Percentiles rank a stretch among this genome's conserved stretches.
Evolutionary conservation across 2,888 invertebrate species (phyloP).

Genomic region (Lumbricus terrestris): DNA sequence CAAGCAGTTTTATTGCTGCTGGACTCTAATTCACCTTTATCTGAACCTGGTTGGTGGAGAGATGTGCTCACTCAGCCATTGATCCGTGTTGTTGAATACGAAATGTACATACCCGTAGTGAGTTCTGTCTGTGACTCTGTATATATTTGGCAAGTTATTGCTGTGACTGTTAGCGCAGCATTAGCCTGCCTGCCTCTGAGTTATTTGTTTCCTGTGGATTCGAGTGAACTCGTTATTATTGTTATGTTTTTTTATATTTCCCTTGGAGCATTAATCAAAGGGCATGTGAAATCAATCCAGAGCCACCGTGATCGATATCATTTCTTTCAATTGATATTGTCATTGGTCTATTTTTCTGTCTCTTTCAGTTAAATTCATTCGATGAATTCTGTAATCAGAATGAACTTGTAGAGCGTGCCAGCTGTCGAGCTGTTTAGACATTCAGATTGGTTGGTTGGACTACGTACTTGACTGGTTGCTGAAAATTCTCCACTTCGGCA

Average conservation of each 20-base stretch:
- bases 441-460: background rate
- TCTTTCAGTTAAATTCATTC: background rate
- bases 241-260: background rate
- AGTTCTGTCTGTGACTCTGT: background rate
- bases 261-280: background rate
- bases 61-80: background rate
- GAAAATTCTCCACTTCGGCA: background rate
- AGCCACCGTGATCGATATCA: background rate
- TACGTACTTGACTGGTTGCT: background rate
- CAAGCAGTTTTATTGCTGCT: background rate
- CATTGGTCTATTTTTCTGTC: background rate
- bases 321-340: background rate
- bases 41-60: background rate
- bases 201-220: background rate
- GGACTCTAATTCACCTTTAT: background rate
- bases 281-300: background rate
- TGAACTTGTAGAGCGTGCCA: background rate
- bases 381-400: background rate
- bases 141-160: background rate
- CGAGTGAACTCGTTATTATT: background rate
- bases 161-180: background rate
- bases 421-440: background rate
- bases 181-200: background rate
- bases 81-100: background rate
- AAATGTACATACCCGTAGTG: background rate